Conservation (phyloP, 1,140 invertebrate genomes). For the Drosophila pachea region DNA sequence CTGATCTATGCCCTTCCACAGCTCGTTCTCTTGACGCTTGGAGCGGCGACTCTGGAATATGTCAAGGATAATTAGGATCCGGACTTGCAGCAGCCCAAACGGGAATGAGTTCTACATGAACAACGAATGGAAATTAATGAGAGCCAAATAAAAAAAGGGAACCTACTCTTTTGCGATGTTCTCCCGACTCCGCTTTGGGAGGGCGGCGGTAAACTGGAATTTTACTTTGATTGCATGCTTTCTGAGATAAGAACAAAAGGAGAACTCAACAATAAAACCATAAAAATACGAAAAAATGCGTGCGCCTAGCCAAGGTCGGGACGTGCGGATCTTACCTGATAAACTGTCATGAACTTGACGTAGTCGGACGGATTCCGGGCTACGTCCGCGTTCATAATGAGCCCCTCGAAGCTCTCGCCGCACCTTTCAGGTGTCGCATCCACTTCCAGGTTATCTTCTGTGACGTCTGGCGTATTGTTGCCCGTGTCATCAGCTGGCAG, state of each 20-base stretch:
- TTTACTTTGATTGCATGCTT: conserved; percentile 63
- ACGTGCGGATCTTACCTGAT: conserved; percentile 56
- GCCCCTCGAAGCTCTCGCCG: conserved; percentile 60
- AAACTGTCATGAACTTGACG: conserved; percentile 73
- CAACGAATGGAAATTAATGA: no score
- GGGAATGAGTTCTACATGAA: no score
- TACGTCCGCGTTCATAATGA: conserved; percentile 69
- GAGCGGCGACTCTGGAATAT: conserved; percentile 56
- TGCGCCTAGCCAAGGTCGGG: not conserved
- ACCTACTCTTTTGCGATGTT: conserved; percentile 62
- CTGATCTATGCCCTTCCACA: conserved; percentile 78
- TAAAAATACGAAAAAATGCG: conserved; percentile 2
- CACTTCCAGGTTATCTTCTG: conserved; percentile 45
- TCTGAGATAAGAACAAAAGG: conserved; percentile 58
- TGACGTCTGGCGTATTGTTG: conserved; percentile 38
- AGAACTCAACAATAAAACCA: conserved; percentile 18
- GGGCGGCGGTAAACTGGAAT: conserved; percentile 56
- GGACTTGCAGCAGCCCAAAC: no score
- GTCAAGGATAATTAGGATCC: not conserved
- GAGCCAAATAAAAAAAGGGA: conserved; percentile 19
- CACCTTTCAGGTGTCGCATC: conserved; percentile 27
- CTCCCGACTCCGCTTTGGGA: not conserved
- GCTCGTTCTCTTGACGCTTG: conserved; percentile 72
- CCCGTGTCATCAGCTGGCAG: conserved; percentile 33
- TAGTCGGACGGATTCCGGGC: conserved; percentile 67